A percentile compares a stretch with the other conserved stretches of the same genome.
phyloP scores from a whole-genome alignment of 2,888 invertebrate genomes.

The Synanthedon myopaeformis region DNA sequence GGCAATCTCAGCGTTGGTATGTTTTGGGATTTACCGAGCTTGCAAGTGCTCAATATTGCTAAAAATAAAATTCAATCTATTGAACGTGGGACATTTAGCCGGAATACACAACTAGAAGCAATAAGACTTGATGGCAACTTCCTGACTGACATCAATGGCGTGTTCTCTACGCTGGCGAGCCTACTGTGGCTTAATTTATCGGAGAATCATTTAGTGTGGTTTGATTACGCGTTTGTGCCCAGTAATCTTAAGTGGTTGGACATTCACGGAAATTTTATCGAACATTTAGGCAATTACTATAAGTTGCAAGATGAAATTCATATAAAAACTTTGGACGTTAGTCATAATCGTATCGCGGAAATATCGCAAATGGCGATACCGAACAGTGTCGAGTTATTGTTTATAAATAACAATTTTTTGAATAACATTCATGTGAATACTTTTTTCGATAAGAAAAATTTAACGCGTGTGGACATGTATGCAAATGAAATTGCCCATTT shows the following conservation, averaged over 20 bases:
- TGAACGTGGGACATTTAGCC: conserved; percentile 85
- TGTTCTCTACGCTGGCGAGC: conserved; percentile 86
- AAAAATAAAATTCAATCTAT: conserved; percentile 90
- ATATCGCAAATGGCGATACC: conserved; percentile 88
- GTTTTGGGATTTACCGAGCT: conserved; percentile 86
- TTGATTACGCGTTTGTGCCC: conserved; percentile 93
- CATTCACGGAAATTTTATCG: conserved; percentile 90
- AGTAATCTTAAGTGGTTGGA: conserved; percentile 91
- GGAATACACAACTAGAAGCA: conserved; percentile 85
- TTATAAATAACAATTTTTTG: conserved; percentile 91
- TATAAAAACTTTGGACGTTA: conserved; percentile 88
- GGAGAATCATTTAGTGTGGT: conserved; percentile 92
- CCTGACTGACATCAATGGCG: conserved; percentile 89
- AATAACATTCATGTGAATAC: conserved; percentile 85
- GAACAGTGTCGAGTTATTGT: conserved; percentile 87
- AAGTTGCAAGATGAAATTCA: conserved; percentile 84
- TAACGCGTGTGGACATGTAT: conserved; percentile 90
- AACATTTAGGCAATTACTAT: conserved; percentile 89
- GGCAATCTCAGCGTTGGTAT: conserved; percentile 86
- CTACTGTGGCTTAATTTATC: conserved; percentile 89
- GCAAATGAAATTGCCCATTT: conserved; percentile 87
- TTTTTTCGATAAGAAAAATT: conserved; percentile 85
- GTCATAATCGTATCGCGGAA: conserved; percentile 88
- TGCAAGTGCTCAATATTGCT: conserved; percentile 89
- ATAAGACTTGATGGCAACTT: conserved; percentile 90